Conservation (phyloP, 2,797 vertebrate species). For the Xerus rutilus region DNA sequence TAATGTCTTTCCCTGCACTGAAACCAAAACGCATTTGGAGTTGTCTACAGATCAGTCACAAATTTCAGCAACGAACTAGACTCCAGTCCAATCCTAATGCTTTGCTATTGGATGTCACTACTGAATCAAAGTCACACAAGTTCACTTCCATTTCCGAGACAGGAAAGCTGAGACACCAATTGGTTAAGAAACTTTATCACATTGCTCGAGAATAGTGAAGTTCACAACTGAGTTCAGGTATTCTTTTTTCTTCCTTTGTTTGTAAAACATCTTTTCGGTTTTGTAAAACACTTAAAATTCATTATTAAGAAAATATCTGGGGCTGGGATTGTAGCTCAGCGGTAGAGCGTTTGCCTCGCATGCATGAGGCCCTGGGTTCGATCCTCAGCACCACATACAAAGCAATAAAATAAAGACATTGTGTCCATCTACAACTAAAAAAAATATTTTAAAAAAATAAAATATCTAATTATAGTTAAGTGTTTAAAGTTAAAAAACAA, state of each 20-base stretch:
- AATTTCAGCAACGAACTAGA: not conserved
- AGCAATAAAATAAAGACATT: no score
- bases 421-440: no score
- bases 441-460: conserved; percentile 26
- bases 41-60: not conserved
- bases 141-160: conserved; percentile 37
- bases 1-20: conserved; percentile 85
- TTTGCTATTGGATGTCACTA: not conserved
- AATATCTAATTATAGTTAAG: not conserved
- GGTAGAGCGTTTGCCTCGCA: no score
- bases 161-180: not conserved
- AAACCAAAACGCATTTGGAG: conserved; percentile 63
- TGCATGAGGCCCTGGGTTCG: no score
- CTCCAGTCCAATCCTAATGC: not conserved
- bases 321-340: no score
- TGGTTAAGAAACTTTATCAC: not conserved
- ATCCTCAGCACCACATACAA: no score
- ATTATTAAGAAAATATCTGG: conserved; percentile 44
- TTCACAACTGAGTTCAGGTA: not conserved
- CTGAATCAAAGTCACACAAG: not conserved
- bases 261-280: conserved; percentile 48
- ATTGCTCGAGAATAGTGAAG: not conserved
- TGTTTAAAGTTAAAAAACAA: conserved; percentile 27
- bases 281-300: conserved; percentile 62
- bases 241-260: not conserved